Percentiles rank a stretch among this genome's conserved stretches.
Conservation (phyloP, 2,888 invertebrate genomes). For the Criorhina ranunculi region DNA sequence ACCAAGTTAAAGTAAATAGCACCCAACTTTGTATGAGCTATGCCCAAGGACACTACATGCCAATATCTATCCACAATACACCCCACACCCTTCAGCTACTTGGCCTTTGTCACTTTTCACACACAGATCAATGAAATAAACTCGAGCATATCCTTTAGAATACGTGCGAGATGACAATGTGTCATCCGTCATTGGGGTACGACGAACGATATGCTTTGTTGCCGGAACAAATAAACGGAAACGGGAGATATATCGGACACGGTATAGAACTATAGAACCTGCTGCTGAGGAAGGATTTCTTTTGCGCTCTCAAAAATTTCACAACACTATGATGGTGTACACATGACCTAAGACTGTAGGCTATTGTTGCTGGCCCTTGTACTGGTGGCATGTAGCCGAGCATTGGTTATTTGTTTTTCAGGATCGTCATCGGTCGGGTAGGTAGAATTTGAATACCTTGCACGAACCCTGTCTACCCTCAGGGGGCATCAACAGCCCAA, state of each 20-base stretch:
- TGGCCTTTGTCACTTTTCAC: constrained; percentile 51
- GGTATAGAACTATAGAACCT: constrained; percentile 51
- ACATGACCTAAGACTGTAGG: constrained; percentile 40
- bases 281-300: constrained; percentile 38
- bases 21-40: constrained; percentile 12
- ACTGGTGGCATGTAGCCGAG: constrained; percentile 44
- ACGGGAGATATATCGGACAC: constrained; percentile 47
- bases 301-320: not conserved
- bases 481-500: constrained; percentile 52
- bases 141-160: constrained; percentile 31
- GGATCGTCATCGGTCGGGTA: constrained; percentile 51
- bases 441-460: constrained; percentile 72
- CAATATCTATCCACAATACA: constrained; percentile 56
- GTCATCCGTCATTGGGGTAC: constrained; percentile 60
- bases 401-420: constrained; percentile 71
- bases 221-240: constrained; percentile 71
- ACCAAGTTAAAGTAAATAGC: constrained; percentile 72
- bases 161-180: constrained; percentile 66
- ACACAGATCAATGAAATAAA: constrained; percentile 68
- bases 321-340: not conserved
- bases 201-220: constrained; percentile 59
- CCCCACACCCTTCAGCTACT: constrained; percentile 11
- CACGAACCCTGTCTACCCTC: constrained; percentile 50
- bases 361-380: constrained; percentile 38
- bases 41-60: constrained; percentile 70